A percentile compares a stretch with the other conserved stretches of the same genome.
Evolutionary conservation across 2,113 vertebrate genomes (phyloP).

Genomic region (Marmota flaviventris): DNA sequence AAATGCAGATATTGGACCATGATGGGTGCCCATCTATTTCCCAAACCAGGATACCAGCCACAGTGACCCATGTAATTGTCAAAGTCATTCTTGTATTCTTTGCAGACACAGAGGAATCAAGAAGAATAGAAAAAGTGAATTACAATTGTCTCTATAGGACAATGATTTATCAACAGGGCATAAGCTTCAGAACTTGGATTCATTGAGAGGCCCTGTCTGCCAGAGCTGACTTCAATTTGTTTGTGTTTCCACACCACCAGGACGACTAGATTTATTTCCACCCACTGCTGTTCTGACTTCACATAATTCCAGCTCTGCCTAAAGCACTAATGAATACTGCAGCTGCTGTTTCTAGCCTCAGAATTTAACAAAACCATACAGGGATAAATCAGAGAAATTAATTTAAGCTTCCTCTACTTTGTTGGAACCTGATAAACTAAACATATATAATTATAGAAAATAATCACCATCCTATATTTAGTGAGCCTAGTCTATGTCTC

Average conservation of each 20-base stretch:
- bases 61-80: background rate
- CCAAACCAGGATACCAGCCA: background rate
- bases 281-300: constrained; percentile 27
- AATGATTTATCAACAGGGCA: background rate
- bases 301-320: constrained; percentile 2
- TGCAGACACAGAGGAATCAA: background rate
- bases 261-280: constrained; percentile 55
- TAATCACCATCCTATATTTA: background rate
- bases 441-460: constrained; percentile 29
- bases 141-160: background rate
- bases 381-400: background rate
- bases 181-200: background rate
- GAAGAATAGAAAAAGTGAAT: background rate
- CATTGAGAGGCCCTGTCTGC: background rate
- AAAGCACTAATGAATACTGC: background rate
- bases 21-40: background rate
- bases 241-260: background rate
- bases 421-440: background rate
- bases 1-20: background rate
- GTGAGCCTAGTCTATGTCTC: background rate
- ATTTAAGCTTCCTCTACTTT: background rate
- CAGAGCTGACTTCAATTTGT: constrained; percentile 16
- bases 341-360: background rate
- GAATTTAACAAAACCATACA: background rate
- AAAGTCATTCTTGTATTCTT: background rate